Evolutionary conservation across 2,888 invertebrate genomes (phyloP).

Genomic region (Parnassius orleans): DNA sequence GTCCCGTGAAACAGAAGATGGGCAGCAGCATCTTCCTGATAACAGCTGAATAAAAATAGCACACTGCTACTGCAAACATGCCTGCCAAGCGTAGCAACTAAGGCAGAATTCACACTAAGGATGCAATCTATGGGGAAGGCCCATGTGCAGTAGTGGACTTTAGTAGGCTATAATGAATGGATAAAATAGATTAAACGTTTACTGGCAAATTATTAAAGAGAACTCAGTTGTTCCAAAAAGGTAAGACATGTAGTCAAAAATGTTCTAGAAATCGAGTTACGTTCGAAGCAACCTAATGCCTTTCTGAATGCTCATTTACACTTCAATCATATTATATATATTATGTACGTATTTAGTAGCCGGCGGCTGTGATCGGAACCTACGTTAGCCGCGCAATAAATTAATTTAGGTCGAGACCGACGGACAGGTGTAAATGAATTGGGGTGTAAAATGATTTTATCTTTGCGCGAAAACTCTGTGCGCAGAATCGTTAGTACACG

Average conservation of each 20-base stretch:
- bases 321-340: slow-evolving; percentile 10
- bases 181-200: neutral
- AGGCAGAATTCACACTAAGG: no score
- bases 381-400: slow-evolving; percentile 33
- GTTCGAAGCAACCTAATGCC: slow-evolving; percentile 5
- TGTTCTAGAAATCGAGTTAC: slow-evolving; percentile 6
- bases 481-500: slow-evolving; percentile 8
- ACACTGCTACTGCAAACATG: no score
- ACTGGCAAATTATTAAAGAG: neutral
- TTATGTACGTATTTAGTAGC: slow-evolving; percentile 14
- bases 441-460: slow-evolving; percentile 40
- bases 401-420: slow-evolving; percentile 48
- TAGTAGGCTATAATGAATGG: no score
- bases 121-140: no score
- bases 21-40: no score
- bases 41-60: no score
- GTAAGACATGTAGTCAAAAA: neutral
- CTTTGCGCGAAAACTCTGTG: slow-evolving; percentile 17
- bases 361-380: slow-evolving; percentile 20
- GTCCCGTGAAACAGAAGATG: no score
- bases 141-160: no score
- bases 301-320: slow-evolving; percentile 15
- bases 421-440: slow-evolving; percentile 52
- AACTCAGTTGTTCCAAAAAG: neutral
- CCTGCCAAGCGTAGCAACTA: no score